A percentile compares a stretch with the other conserved stretches of the same genome.
phyloP scores from a whole-genome alignment of 2,888 invertebrate species.

The Leptinotarsa tumamoca region DNA sequence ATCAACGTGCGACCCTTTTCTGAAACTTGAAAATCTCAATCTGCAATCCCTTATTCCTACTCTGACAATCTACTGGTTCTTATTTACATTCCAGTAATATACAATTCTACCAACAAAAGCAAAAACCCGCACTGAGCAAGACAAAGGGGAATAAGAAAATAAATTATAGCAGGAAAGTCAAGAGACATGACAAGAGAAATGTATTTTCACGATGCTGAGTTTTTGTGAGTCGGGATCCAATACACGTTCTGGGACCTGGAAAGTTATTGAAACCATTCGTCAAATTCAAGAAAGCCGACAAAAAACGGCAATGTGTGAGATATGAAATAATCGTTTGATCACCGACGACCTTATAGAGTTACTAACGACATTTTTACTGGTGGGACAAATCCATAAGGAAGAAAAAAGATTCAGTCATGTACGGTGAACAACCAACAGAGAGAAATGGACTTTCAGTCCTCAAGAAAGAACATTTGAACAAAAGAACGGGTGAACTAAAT shows the following conservation, averaged over 20 bases:
- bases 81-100: not conserved
- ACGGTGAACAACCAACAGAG: not conserved
- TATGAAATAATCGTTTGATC: constrained; percentile 58
- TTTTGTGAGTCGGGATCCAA: constrained; percentile 57
- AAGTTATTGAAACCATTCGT: constrained; percentile 63
- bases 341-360: constrained; percentile 22
- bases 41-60: constrained; percentile 6
- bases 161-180: constrained; percentile 56
- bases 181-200: constrained; percentile 59
- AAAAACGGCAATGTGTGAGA: constrained; percentile 54
- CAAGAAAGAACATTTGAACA: no score
- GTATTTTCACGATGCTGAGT: constrained; percentile 58
- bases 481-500: no score
- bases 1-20: not conserved
- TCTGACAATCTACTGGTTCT: not conserved
- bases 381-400: not conserved
- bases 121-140: constrained; percentile 52
- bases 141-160: constrained; percentile 55
- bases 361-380: constrained; percentile 28
- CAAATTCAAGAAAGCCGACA: constrained; percentile 57
- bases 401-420: not conserved
- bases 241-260: constrained; percentile 57
- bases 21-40: constrained; percentile 1
- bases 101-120: constrained; percentile 31
- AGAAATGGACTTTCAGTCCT: not conserved